Evolutionary conservation across 1,140 invertebrate species (phyloP).

Genomic region (Drosophila malerkotliana): DNA sequence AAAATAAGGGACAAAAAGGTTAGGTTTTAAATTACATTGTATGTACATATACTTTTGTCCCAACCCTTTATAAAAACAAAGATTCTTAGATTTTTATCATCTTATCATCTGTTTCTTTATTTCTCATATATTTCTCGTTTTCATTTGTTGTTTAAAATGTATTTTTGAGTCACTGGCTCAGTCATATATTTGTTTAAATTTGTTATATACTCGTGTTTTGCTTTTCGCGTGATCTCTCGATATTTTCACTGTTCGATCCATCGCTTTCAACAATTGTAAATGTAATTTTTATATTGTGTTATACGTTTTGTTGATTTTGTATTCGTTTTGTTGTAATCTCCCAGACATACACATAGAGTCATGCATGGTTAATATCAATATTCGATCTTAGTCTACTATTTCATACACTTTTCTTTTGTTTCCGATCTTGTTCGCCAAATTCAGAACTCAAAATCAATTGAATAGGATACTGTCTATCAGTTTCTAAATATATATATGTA

Average conservation of each 20-base stretch:
- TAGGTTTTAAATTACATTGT: too few relatives aligned
- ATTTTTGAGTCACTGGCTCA: conserved; percentile 77
- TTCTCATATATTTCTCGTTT: conserved; percentile 67
- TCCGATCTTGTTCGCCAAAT: conserved; percentile 7
- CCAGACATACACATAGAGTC: conserved; percentile 29
- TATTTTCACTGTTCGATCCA: conserved; percentile 11
- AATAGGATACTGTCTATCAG: conserved; percentile 42
- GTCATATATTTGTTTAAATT: conserved; percentile 75
- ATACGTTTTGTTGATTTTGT: not conserved
- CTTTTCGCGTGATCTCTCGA: not conserved
- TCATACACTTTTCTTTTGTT: conserved; percentile 34
- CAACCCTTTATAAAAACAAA: conserved; percentile 2
- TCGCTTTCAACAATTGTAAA: not conserved
- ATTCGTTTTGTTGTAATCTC: conserved; percentile 2
- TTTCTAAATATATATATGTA: conserved; percentile 27
- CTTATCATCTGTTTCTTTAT: conserved; percentile 28
- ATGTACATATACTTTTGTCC: too few relatives aligned
- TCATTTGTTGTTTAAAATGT: conserved; percentile 72
- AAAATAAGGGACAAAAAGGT: too few relatives aligned
- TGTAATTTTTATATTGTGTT: not conserved
- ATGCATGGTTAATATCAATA: conserved; percentile 18
- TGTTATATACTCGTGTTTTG: conserved; percentile 38
- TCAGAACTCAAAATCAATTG: conserved; percentile 33
- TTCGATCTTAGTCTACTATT: conserved; percentile 27
- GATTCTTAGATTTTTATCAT: not conserved